Evolutionary conservation across 2,888 invertebrate genomes (phyloP), one percentile per base, ranked within the genome.

Genomic region (Ernsta delagoae): DNA sequence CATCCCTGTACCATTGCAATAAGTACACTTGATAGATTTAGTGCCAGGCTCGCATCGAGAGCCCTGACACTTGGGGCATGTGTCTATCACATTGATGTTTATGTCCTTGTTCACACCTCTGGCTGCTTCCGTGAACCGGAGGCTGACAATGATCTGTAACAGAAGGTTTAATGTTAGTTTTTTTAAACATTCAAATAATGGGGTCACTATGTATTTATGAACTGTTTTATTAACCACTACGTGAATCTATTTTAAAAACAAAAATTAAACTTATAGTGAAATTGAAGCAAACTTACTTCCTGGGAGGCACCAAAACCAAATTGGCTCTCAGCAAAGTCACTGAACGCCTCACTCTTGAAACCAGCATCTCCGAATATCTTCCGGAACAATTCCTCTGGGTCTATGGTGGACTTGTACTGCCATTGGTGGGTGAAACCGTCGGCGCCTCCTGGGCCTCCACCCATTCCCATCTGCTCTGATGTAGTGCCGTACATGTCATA

Each of bases 1-100:
- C 96, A 98, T 98, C 69, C 99, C 99, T 3, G 98, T 97, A 7
- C 99, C 99, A 90, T 98, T 98, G 85, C 99, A 99, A 82, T 97
- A 97, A 3, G 96, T 96, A 84, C 99, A 99, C 71, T 96, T 96
- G 3, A 96, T 95, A 6, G 99, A 95, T 83, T 97, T 98, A 0
- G 98, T 97, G n/a, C 99, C 99, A 0, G 95, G 96, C 83, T 99
- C 98, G 82, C 97, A 97, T 70, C 97, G 95, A 24, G 24, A 24
- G 24, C 24, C 24, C 24, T 24, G 24, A 24, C 24, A 24, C 24
- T 24, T 24, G 24, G 24, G 24, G 24, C 24, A 24, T 3, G 24
- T 24, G 24, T 24, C 24, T 24, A 24, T 24, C 24, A 24, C 24
- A 24, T 24, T 24, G 24, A 24, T 24, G 24, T 24, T 24, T 24